Evolutionary conservation across 2,888 invertebrate genomes (phyloP), one percentile per base, ranked within the genome.

Genomic region (Palloptera scutellata): DNA sequence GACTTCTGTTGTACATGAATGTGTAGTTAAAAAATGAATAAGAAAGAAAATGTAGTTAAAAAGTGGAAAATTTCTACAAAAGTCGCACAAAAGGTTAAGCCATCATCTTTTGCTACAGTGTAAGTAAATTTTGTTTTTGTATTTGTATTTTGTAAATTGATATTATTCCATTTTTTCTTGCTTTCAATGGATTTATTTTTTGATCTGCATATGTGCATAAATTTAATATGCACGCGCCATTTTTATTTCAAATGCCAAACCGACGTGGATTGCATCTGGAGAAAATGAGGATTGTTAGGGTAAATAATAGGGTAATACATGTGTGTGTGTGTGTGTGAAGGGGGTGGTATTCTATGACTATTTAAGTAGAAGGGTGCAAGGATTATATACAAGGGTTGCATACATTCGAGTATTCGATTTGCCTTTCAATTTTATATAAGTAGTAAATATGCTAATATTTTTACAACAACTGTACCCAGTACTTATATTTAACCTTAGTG

Each of bases 371-470:
- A 69, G 69, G 71, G 71, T 68, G 67, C 53, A 65, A 58, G 40
- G 62, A 68, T 72, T 68, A 64, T 58, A 15, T 62, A 69, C 64
- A 72, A 72, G 72, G 73, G 72, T 72, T 70, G 72, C 40, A 60
- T 48, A 17, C 13, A 6, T 15, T n/a, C 48, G 10, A 12, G 45
- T 45, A 13, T 45, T 45, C 11, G n/a, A 1, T 48, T 13, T 11
- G 10, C 15, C n/a, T 48, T 8, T 1, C 48, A 48, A 30, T 2
- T 6, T 30, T 6, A 30, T 4, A 30, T 6, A 30, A 30, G 6
- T 30, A 30, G 2, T 6, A 30, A 30, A 30, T 30, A 30, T 30
- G 30, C 30, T 30, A 30, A 30, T 30, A 30, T 30, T 30, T 30
- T 30, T 30, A 4, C 3, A 30, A 30, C 30, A 30, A 30, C 30